These are phyloP conservation scores for Cetoscarus ocellatus DNA, from an alignment of 2,797 vertebrate species.

Conservation along the genomic window DNA sequence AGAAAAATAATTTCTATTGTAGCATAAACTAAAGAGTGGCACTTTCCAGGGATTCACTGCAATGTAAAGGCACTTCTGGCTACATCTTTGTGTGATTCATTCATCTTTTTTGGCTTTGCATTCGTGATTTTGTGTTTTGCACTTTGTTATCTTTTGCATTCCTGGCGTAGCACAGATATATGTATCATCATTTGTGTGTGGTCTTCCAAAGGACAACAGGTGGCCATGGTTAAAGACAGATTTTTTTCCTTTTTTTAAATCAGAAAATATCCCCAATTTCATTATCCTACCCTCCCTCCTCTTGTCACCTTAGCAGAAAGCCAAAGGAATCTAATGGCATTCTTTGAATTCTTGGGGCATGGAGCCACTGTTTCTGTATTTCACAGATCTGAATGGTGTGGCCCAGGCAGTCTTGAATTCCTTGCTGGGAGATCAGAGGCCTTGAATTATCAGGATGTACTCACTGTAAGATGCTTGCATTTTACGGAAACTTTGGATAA, in stretches of 20 bases:
- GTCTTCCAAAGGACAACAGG: slow-evolving; percentile 84
- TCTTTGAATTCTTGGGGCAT: slow-evolving; percentile 87
- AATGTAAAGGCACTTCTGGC: slow-evolving; percentile 15
- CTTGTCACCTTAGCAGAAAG: slow-evolving; percentile 65
- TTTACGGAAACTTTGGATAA: slow-evolving; percentile 35
- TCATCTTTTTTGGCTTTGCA: slow-evolving; percentile 27
- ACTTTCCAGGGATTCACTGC: slow-evolving; percentile 16
- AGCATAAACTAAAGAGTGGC: slow-evolving; percentile 7
- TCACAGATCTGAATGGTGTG: slow-evolving; percentile 79
- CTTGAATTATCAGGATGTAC: slow-evolving; percentile 83
- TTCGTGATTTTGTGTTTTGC: background rate
- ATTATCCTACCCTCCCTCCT: slow-evolving; percentile 50
- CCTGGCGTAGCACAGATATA: slow-evolving; percentile 31
- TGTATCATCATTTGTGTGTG: slow-evolving; percentile 64
- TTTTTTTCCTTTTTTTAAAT: slow-evolving; percentile 85
- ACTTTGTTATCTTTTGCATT: slow-evolving; percentile 10
- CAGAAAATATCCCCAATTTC: slow-evolving; percentile 79
- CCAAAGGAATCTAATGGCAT: slow-evolving; percentile 85
- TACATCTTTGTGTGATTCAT: slow-evolving; percentile 22
- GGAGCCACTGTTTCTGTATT: slow-evolving; percentile 79
- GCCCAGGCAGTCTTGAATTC: slow-evolving; percentile 70
- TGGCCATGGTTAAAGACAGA: slow-evolving; percentile 86
- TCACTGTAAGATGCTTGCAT: slow-evolving; percentile 56
- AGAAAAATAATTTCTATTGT: slow-evolving; percentile 36
- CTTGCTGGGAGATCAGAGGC: slow-evolving; percentile 75